Evolutionary conservation across 2,888 invertebrate species (phyloP), one percentile per base, ranked within the genome.

Genomic region (Choristoneura rosaceana): DNA sequence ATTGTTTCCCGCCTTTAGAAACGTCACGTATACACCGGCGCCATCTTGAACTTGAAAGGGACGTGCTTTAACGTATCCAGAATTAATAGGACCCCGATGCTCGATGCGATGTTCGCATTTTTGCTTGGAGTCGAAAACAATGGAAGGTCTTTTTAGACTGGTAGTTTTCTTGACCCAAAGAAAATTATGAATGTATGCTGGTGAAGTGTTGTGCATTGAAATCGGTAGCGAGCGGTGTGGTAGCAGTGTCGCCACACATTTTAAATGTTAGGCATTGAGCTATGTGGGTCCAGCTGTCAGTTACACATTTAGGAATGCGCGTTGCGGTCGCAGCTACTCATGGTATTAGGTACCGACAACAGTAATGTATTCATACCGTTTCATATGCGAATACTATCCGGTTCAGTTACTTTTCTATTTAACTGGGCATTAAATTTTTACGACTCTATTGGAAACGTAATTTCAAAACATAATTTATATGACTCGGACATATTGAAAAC

Each of bases 1-100:
- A 91, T 92, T 91, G 92, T 93, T 91, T 90, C 86, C 88, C 87
- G 88, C 86, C 86, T 84, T 86, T 85, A 82, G 83, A 87, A 87
- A 84, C 86, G 89, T 91, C 93, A 92, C 92, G 93, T 92, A 88
- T 82, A 74, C 68, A 77, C 67, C 85, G 87, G 89, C 91, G 91
- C 92, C 92, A 90, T 89, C 86, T 90, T 90, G 85, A 80, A 87
- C 87, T 89, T 90, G 84, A 80, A 87, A 88, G 86, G 89, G 87
- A 92, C 93, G 92, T 92, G 92, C 87, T 81, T 76, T 80, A 79
- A 87, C 80, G 78, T 81, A 83, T 80, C 90, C 90, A 90, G 83
- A 84, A 79, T 80, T 76, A 75, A 75, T 80, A 81, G 89, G 87
- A 71, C 89, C 77, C 78, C 80, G 75, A 80, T n/a, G n/a, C n/a